phyloP scores from a whole-genome alignment of 2,113 vertebrate species.

The Odocoileus hemionus region DNA sequence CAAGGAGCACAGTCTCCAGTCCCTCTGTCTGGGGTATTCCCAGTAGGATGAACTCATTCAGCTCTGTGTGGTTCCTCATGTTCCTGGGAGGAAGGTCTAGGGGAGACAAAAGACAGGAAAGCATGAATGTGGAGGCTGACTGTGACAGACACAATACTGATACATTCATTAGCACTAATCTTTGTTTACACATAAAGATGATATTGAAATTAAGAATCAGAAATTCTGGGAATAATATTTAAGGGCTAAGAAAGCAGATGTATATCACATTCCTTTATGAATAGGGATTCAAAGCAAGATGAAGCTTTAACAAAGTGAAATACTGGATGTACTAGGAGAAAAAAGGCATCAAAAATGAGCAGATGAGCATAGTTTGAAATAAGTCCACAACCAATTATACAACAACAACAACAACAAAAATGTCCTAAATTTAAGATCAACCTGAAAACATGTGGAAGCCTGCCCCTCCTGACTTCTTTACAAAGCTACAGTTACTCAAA shows the following conservation, averaged over 20 bases:
- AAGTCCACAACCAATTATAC: background rate
- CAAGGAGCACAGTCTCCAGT: slow-evolving; percentile 37
- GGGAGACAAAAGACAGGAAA: background rate
- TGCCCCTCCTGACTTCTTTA: background rate
- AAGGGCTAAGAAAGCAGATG: background rate
- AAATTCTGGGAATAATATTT: background rate
- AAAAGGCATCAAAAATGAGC: background rate
- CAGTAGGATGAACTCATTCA: slow-evolving; percentile 53
- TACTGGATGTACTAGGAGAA: background rate
- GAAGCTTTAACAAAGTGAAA: background rate
- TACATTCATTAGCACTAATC: background rate
- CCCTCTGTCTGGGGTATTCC: slow-evolving; percentile 56
- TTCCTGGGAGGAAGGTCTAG: background rate
- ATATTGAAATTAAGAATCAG: background rate
- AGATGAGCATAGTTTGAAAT: background rate
- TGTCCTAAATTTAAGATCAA: background rate
- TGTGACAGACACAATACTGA: background rate
- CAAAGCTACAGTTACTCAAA: background rate
- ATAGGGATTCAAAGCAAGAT: background rate
- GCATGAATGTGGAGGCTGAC: background rate
- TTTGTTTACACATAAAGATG: background rate
- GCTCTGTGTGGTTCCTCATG: slow-evolving; percentile 43
- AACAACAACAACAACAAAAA: background rate
- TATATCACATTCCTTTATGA: background rate
- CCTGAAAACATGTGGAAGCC: background rate